Evolutionary conservation across 1,140 invertebrate species (phyloP).

Genomic region (Zaprionus ghesquierei): DNA sequence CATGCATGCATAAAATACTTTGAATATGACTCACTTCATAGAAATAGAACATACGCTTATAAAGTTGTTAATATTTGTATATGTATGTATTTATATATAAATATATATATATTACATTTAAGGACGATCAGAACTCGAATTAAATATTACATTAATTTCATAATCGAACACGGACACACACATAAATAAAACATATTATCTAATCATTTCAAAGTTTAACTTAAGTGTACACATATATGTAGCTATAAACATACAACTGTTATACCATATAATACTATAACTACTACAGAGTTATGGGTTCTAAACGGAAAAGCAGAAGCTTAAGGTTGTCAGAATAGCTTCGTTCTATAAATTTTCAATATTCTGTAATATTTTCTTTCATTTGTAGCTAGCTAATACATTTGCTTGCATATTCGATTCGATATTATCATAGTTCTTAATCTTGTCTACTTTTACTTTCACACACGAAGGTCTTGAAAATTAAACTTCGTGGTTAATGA

Average conservation of each 20-base stretch:
- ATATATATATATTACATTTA: conserved; percentile 47
- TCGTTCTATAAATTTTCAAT: conserved; percentile 1
- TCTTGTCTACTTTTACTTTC: conserved; percentile 3
- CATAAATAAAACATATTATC: conserved; percentile 44
- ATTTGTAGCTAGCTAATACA: conserved; percentile 65
- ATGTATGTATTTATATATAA: conserved; percentile 17
- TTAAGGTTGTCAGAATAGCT: background rate
- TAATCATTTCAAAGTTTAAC: conserved; percentile 38
- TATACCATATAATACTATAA: conserved; percentile 76
- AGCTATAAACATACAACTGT: conserved; percentile 32
- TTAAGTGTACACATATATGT: conserved; percentile 43
- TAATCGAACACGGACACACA: conserved; percentile 55
- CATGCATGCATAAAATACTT: conserved; percentile 69
- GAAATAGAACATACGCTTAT: conserved; percentile 36
- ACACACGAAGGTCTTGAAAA: conserved; percentile 10
- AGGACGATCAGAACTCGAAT: conserved; percentile 62
- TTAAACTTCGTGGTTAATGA: conserved; percentile 22
- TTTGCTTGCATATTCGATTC: conserved; percentile 48
- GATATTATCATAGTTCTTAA: conserved; percentile 19
- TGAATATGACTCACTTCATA: conserved; percentile 50
- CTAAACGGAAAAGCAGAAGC: conserved; percentile 46
- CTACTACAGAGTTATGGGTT: conserved; percentile 69
- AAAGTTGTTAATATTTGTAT: conserved; percentile 24
- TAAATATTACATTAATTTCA: conserved; percentile 43
- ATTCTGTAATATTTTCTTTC: conserved; percentile 4